phyloP scores from a whole-genome alignment of 2,797 vertebrate genomes.

The Acanthopagrus latus region DNA sequence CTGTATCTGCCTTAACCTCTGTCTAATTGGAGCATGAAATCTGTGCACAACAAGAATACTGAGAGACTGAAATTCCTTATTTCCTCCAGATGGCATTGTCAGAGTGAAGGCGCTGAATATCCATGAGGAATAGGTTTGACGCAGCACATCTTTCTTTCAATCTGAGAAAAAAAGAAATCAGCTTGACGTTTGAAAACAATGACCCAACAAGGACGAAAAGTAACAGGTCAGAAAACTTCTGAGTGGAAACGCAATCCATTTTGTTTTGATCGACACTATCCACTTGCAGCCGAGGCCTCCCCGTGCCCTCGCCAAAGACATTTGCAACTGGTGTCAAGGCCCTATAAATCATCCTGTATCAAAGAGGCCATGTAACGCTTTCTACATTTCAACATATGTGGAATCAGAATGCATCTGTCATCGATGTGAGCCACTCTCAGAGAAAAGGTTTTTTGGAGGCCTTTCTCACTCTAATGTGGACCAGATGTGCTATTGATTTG shows the following conservation, averaged over 20 bases:
- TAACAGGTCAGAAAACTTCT: slow-evolving; percentile 29
- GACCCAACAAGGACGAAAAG: slow-evolving; percentile 43
- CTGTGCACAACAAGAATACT: slow-evolving; percentile 59
- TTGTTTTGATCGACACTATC: slow-evolving; percentile 84
- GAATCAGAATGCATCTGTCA: slow-evolving; percentile 88
- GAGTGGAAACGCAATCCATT: slow-evolving; percentile 67
- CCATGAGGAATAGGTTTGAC: slow-evolving; percentile 22
- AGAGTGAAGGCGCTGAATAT: slow-evolving; percentile 52
- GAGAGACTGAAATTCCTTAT: slow-evolving; percentile 63
- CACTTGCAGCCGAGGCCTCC: slow-evolving; percentile 78
- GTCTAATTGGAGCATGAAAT: slow-evolving; percentile 76
- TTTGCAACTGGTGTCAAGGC: slow-evolving; percentile 86
- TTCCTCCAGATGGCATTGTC: slow-evolving; percentile 68
- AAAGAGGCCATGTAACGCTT: slow-evolving; percentile 89
- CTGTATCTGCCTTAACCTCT: slow-evolving; percentile 44
- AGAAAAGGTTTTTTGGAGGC: slow-evolving; percentile 75
- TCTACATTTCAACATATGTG: slow-evolving; percentile 90
- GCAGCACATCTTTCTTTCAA: slow-evolving; percentile 1
- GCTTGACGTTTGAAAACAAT: slow-evolving; percentile 25
- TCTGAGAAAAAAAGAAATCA: background rate
- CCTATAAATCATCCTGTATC: slow-evolving; percentile 89
- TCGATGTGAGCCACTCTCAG: slow-evolving; percentile 81
- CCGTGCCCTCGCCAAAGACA: slow-evolving; percentile 80
- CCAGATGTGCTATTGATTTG: slow-evolving; percentile 86
- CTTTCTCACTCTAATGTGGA: slow-evolving; percentile 84